Evolutionary conservation across 2,888 invertebrate species (phyloP), one percentile per base, ranked within the genome.

Genomic region (Loripinus fragilis): DNA sequence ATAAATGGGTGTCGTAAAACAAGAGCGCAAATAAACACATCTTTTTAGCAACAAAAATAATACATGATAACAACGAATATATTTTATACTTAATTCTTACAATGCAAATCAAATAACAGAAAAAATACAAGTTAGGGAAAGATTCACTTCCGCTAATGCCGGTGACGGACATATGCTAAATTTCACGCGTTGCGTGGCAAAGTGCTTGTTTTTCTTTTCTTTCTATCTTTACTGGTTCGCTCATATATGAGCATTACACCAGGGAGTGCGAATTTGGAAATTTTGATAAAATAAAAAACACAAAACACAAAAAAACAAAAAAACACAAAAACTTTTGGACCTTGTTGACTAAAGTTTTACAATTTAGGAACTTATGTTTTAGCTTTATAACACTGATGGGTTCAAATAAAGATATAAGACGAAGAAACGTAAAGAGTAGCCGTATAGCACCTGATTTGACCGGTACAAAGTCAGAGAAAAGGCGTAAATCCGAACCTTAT

Each of bases 341-440:
- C 15, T 33, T 33, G 10, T 17, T 60, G 12, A 12, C 38, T n/a
- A 38, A 38, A 38, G 38, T 5, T 38, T 38, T 38, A 38, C 38
- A 5, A 12, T 38, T 38, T 38, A 38, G 38, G 38, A 5, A 33
- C 15, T 10, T 28, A 12, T 12, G 60, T 5, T 25, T 20, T 20
- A 25, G 23, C 25, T 33, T 10, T 33, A 7, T 3, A 20, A 2
- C 20, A 7, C 2, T 60, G 3, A 60, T 60, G 60, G 60, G 60
- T 60, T 60, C 60, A 60, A 60, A 33, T 33, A 60, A 60, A 33
- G 60, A 20, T 8, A 33, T 33, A 23, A 64, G 79, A 33, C 82
- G 72, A 2, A 66, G 82, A 69, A 82, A 82, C 75, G 82, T 82
- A 12, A 81, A 78, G 42, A 76, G 68, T 28, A 78, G 45, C 38